A percentile compares a stretch with the other conserved stretches of the same genome.
Conservation (phyloP, 2,888 invertebrate genomes). For the Macrophya annulata region DNA sequence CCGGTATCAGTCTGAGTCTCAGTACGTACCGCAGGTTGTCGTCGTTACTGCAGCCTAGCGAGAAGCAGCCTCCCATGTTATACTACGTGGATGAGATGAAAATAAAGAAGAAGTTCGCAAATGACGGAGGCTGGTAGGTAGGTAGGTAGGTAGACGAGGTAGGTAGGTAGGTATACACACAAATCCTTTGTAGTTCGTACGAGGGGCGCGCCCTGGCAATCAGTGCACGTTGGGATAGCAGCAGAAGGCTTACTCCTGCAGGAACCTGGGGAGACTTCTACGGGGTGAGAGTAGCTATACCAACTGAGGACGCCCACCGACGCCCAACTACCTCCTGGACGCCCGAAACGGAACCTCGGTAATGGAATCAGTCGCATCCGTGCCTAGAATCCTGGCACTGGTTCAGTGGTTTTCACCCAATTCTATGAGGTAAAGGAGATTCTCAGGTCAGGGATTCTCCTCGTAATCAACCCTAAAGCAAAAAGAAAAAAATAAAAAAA, state of each 20-base stretch:
- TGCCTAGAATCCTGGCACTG: conserved; percentile 67
- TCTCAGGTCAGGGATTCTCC: conserved; percentile 57
- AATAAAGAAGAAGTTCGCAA: conserved; percentile 30
- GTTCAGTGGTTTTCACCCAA: conserved; percentile 48
- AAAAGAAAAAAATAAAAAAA: neutral
- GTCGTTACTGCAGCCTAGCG: neutral
- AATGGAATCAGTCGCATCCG: conserved; percentile 74
- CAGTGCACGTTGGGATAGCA: conserved; percentile 22
- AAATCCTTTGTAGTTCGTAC: conserved; percentile 16
- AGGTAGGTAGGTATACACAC: conserved; percentile 12
- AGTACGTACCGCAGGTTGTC: neutral
- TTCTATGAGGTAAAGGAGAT: conserved; percentile 57
- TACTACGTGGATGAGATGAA: conserved; percentile 22
- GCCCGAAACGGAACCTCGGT: conserved; percentile 66
- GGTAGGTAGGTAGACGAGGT: conserved; percentile 6
- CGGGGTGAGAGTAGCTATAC: neutral
- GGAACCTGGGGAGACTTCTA: conserved; percentile 41
- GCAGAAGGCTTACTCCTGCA: neutral
- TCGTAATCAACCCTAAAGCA: neutral
- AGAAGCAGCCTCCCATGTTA: neutral
- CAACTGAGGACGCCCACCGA: conserved; percentile 10
- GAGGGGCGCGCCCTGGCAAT: conserved; percentile 43
- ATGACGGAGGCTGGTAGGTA: conserved; percentile 1
- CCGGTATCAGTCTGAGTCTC: neutral
- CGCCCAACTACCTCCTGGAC: conserved; percentile 43